Evolutionary conservation across 2,113 vertebrate genomes (phyloP), one percentile per base, ranked within the genome.

Genomic region (Chloebia gouldiae): DNA sequence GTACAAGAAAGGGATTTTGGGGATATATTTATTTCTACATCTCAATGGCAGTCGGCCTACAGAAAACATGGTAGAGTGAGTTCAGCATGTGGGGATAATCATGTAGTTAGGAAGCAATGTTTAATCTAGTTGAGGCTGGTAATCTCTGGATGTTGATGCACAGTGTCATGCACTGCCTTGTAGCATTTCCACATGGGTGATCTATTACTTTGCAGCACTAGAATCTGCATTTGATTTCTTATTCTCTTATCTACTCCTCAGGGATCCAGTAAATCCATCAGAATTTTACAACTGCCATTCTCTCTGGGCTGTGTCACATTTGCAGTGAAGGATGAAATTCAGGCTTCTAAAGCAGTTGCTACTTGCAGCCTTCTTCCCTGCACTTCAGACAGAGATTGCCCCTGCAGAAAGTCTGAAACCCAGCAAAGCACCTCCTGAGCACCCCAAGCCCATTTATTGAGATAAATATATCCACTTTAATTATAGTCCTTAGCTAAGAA

Each of bases 211-310:
- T 24, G 35, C 42, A 82, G 72, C 25, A 53, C 73, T 59, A 81
- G 33, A 94, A 93, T 94, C 87, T 92, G 84, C 56, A 79, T 93
- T 86, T 81, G 44, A 96, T 95, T 96, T 96, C 75, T 93, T 75
- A 47, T 47, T 79, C 39, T 89, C 78, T 89, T 93, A 93, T 65
- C 92, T 93, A 7, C 39, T 88, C 79, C 81, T 54, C 44, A 6
- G 86, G 87, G 85, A 81, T 44, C 82, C 40, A 1, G 30, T 57
- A 95, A 82, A 94, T 56, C 80, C 71, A 93, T 89, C 63, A 86
- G 42, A 80, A 73, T 91, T 94, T 95, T 95, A 94, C 4, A 8
- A 90, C 60, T 64, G 56, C 51, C 80, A 57, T 83, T 94, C 76
- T 92, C 39, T 85, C 50, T 35, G 69, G 72, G 56, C 44, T 91